Percentiles rank a stretch among this genome's conserved stretches.
Conservation (phyloP, 2,888 invertebrate species). For the Ceramica pisi region DNA sequence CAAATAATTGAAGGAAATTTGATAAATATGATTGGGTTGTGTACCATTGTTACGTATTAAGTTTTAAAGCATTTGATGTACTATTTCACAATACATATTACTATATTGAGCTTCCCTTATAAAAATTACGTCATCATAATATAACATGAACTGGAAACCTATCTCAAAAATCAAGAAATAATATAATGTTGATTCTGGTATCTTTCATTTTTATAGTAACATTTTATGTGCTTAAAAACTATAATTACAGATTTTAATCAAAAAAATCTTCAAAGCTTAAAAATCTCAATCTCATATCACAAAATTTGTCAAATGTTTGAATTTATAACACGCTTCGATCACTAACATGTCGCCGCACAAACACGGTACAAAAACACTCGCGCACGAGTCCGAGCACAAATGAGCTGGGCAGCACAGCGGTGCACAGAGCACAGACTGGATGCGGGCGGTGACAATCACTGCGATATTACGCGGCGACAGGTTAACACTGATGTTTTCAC, state of each 20-base stretch:
- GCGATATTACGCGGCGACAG: conserved; percentile 35
- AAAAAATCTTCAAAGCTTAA: too few species aligned
- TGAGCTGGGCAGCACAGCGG: conserved; percentile 23
- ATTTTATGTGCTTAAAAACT: too few species aligned
- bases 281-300: neutral
- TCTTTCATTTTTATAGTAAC: too few species aligned
- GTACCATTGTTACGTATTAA: too few species aligned
- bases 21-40: too few species aligned
- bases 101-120: neutral
- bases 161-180: too few species aligned
- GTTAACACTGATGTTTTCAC: conserved; percentile 41
- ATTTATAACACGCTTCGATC: conserved; percentile 7
- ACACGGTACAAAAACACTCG: conserved; percentile 21
- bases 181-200: too few species aligned
- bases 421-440: conserved; percentile 5
- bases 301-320: conserved; percentile 4
- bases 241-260: too few species aligned
- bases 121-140: neutral
- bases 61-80: neutral
- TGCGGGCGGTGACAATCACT: conserved; percentile 56
- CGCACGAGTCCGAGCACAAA: conserved; percentile 31
- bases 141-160: too few species aligned
- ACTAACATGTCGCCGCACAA: neutral
- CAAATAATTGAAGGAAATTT: too few species aligned
- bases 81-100: neutral